phyloP scores from a whole-genome alignment of 2,113 vertebrate species.

The Dolichotis patagonum region DNA sequence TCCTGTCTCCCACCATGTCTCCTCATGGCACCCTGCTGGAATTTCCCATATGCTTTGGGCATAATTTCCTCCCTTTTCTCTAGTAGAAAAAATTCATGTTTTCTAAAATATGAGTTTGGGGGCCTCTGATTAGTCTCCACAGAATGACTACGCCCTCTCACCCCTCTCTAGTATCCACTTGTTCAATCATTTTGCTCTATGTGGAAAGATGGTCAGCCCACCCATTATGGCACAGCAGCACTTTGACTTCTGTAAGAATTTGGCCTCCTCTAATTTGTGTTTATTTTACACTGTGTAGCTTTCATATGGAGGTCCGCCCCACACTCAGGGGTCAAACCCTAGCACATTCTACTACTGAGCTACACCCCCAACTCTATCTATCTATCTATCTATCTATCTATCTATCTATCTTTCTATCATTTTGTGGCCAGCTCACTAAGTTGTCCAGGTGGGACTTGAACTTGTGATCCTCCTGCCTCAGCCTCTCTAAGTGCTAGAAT shows the following conservation, averaged over 20 bases:
- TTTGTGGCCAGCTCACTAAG: background rate
- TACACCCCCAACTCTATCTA: background rate
- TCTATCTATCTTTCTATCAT: background rate
- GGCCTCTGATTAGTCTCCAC: slow-evolving; percentile 16
- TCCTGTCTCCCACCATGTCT: slow-evolving; percentile 9
- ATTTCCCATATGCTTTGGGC: slow-evolving; percentile 27
- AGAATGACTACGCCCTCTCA: background rate
- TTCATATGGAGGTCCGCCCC: background rate
- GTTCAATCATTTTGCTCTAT: background rate
- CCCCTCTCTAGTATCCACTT: background rate
- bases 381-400: background rate
- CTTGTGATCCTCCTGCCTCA: background rate
- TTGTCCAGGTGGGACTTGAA: no score
- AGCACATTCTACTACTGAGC: background rate
- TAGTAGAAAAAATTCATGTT: slow-evolving; percentile 47
- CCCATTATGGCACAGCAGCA: background rate
- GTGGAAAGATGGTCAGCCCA: background rate
- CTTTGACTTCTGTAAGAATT: background rate
- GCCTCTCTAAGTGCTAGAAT: background rate
- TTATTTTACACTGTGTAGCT: background rate
- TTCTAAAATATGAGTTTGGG: slow-evolving; percentile 23
- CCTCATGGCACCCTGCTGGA: background rate
- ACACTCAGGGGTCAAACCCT: background rate
- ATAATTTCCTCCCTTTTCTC: slow-evolving; percentile 34
- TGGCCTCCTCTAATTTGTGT: slow-evolving; percentile 27